phyloP scores from a whole-genome alignment of 1,140 invertebrate genomes.

The Nomia melanderi region DNA sequence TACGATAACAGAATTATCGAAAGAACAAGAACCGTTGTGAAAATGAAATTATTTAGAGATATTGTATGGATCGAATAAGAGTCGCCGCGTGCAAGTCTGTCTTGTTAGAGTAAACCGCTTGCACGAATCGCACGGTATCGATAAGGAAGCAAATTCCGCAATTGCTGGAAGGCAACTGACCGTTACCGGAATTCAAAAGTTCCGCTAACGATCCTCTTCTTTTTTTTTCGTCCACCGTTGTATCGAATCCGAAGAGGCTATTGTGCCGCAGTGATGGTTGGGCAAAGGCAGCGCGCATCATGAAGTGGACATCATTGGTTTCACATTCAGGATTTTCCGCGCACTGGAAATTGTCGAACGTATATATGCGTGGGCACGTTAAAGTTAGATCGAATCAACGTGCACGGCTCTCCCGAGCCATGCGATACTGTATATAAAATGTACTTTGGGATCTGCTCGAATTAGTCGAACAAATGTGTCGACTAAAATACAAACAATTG shows the following conservation, averaged over 20 bases:
- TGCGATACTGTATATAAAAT: background rate
- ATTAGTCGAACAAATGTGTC: background rate
- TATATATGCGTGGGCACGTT: background rate
- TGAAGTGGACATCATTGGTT: slow-evolving; percentile 10
- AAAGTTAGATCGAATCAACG: background rate
- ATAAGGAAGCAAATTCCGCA: background rate
- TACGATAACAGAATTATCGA: no score
- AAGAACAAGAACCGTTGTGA: no score
- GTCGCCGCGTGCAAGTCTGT: no score
- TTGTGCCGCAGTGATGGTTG: slow-evolving; percentile 16
- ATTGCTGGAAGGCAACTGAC: slow-evolving; percentile 6
- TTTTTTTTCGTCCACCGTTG: slow-evolving; percentile 16
- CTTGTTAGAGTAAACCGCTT: no score
- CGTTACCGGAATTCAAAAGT: slow-evolving; percentile 7
- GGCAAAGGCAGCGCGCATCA: background rate
- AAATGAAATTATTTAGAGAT: no score
- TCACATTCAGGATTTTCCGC: slow-evolving; percentile 19
- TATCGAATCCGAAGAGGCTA: background rate
- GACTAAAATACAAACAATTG: background rate
- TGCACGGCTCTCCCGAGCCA: background rate
- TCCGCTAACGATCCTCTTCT: slow-evolving; percentile 20
- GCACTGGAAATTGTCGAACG: background rate
- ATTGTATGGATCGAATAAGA: no score
- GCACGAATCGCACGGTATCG: background rate
- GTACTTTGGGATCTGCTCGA: background rate